Conservation (phyloP, 1,140 invertebrate species). For the Oryzaephilus surinamensis region DNA sequence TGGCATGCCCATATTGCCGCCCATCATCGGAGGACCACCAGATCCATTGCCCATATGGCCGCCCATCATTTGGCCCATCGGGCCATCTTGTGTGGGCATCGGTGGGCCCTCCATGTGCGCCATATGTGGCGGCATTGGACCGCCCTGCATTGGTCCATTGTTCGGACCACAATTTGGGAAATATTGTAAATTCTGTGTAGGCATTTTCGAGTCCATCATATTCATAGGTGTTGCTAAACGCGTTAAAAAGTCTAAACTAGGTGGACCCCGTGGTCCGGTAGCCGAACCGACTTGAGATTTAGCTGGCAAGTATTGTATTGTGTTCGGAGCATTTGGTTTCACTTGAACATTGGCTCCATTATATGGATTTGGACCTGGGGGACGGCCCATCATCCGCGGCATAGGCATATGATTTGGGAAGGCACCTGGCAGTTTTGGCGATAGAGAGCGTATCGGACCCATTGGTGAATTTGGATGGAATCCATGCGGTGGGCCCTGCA, state of each 20-base stretch:
- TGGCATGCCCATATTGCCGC: conserved; percentile 35
- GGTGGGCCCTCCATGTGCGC: conserved; percentile 38
- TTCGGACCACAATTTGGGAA: conserved; percentile 48
- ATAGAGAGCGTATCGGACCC: conserved; percentile 36
- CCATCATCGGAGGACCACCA: conserved; percentile 31
- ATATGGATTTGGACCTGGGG: conserved; percentile 54
- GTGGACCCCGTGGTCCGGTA: conserved; percentile 60
- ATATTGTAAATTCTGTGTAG: conserved; percentile 62
- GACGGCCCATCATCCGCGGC: conserved; percentile 41
- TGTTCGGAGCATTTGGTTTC: conserved; percentile 92
- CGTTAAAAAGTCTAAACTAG: conserved; percentile 86
- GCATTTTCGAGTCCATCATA: conserved; percentile 61
- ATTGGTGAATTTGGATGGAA: conserved; percentile 37
- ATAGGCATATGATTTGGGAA: conserved; percentile 35
- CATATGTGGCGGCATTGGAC: conserved; percentile 36
- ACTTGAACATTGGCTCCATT: conserved; percentile 83
- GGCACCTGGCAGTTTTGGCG: conserved; percentile 38
- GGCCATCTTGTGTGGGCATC: conserved; percentile 33
- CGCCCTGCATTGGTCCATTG: conserved; percentile 38
- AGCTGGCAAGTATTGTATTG: conserved; percentile 94
- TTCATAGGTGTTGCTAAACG: conserved; percentile 70
- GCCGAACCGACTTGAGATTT: conserved; percentile 62
- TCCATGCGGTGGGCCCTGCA: conserved; percentile 35
- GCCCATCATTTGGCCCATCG: conserved; percentile 45
- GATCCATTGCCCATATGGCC: conserved; percentile 25